Evolutionary conservation across 2,888 invertebrate genomes (phyloP), one percentile per base, ranked within the genome.

Genomic region (Pseudoips prasinana): DNA sequence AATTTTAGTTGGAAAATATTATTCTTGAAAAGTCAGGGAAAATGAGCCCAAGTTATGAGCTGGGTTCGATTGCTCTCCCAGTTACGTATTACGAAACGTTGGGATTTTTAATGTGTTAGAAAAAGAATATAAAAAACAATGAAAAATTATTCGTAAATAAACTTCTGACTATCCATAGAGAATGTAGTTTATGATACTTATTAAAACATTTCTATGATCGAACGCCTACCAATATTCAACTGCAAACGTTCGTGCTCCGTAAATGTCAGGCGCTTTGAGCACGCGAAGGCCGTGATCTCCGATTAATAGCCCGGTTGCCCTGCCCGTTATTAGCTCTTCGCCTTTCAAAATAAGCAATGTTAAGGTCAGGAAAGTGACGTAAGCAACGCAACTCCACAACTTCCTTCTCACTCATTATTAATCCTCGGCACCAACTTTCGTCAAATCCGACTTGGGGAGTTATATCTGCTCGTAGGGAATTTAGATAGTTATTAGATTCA

Each of bases 231-330:
- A 42, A 47, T 64, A 67, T 64, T 46, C 37, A 58, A 66, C 58
- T 58, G 83, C 84, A 81, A 75, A 68, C 61, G 61, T 84, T 80
- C 84, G 82, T 85, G 84, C 54, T 48, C 43, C 57, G 56, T 58
- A 57, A 64, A 70, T 58, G 66, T 71, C 73, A 84, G 81, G 86
- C 84, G 80, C 73, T 64, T 50, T 30, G 42, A 46, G 48, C 75
- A 84, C 85, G 87, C 83, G 71, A 85, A 84, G 86, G 84, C 76
- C 83, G 70, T 68, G 68, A 73, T 72, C 74, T 69, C 67, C 72
- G 68, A 82, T 82, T 80, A 80, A 79, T 78, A 66, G 70, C 69
- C 50, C 63, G 62, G 68, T 58, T 63, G 65, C 73, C 74, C 69
- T 59, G 56, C 73, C 73, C 62, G 58, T 83, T 79, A 83, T 79